Conservation (phyloP, 1,140 invertebrate species). For the Camponotus pennsylvanicus region DNA sequence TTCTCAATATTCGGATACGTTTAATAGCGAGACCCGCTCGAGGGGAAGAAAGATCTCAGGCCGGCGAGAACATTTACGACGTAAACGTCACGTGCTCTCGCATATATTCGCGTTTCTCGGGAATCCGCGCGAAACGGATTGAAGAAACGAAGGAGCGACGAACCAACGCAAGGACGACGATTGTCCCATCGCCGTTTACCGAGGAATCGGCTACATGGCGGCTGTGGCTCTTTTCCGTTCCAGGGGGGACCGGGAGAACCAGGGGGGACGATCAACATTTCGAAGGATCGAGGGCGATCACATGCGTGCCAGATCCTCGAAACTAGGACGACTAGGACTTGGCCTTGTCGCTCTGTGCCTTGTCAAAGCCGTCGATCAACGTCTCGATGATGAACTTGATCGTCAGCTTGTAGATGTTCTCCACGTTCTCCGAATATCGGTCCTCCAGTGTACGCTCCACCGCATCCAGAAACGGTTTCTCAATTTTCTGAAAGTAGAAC, state of each 20-base stretch:
- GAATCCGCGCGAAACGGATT: neutral
- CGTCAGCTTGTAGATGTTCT: constrained; percentile 95
- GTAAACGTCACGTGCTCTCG: constrained; percentile 38
- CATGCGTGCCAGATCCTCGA: constrained; percentile 30
- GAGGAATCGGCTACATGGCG: neutral
- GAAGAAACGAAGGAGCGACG: constrained; percentile 22
- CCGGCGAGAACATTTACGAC: constrained; percentile 17
- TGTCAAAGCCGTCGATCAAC: constrained; percentile 93
- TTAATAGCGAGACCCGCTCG: constrained; percentile 34
- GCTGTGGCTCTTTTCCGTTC: constrained; percentile 14
- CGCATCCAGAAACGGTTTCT: constrained; percentile 94
- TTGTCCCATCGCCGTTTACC: constrained; percentile 22
- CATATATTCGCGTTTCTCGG: constrained; percentile 33
- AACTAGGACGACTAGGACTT: constrained; percentile 79
- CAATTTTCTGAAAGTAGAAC: constrained; percentile 93
- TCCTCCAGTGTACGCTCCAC: constrained; percentile 94
- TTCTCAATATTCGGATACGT: constrained; percentile 46
- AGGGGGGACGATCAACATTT: constrained; percentile 33
- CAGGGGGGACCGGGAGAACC: neutral
- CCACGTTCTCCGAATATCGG: constrained; percentile 96
- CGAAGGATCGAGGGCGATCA: constrained; percentile 41
- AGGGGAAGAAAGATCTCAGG: constrained; percentile 40
- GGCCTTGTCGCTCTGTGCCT: constrained; percentile 76
- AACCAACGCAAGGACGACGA: constrained; percentile 23
- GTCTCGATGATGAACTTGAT: constrained; percentile 97